These are phyloP conservation scores for Microcebus griseorufus DNA, from an alignment of 2,113 vertebrate species.

Conservation along the genomic window DNA sequence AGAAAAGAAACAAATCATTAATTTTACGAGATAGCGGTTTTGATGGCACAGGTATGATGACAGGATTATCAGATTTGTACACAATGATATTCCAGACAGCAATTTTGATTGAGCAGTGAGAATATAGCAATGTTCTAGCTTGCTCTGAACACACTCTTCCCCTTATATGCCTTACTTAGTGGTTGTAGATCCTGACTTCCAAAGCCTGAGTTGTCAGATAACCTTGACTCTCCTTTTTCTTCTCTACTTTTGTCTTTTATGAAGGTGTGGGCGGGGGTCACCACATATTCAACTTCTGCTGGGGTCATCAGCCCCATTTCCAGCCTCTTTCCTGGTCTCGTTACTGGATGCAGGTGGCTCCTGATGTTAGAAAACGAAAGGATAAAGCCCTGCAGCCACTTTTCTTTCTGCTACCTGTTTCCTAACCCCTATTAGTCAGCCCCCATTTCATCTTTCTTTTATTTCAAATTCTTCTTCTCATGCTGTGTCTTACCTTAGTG, in stretches of 20 bases:
- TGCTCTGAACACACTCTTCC: background rate
- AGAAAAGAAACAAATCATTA: constrained; percentile 77
- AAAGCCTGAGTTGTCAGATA: background rate
- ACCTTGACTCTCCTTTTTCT: background rate
- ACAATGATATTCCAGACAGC: background rate
- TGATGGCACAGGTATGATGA: constrained; percentile 83
- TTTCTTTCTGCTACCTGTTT: background rate
- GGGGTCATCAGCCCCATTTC: background rate
- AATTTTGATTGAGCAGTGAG: background rate
- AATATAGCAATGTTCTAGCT: background rate
- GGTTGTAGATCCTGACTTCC: background rate
- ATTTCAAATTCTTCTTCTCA: background rate
- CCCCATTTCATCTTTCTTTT: background rate
- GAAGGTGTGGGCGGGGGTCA: accelerated
- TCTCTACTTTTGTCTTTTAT: background rate
- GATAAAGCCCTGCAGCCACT: background rate
- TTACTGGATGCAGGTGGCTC: background rate
- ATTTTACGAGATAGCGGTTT: constrained; percentile 79
- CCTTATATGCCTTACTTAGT: background rate
- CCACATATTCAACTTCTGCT: background rate
- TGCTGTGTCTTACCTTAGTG: background rate
- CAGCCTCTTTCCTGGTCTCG: background rate
- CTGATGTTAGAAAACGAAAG: background rate
- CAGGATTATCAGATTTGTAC: background rate
- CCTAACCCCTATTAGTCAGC: background rate